Evolutionary conservation across 2,797 vertebrate genomes (phyloP).

Genomic region (Characodon lateralis): DNA sequence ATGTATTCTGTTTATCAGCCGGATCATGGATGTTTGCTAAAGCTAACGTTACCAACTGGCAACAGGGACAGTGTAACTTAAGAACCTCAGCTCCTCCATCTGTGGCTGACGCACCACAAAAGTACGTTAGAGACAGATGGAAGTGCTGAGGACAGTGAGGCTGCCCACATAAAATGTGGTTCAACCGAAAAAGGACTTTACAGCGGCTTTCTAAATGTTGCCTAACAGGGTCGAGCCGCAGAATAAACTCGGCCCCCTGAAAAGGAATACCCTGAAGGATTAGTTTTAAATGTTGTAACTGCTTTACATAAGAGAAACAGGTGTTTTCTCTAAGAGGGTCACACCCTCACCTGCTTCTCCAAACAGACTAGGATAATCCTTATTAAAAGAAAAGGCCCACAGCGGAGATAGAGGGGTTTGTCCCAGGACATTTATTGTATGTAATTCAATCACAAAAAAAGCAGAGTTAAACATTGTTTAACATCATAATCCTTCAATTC

Average conservation of each 20-base stretch:
- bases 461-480: constrained; percentile 20
- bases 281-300: constrained; percentile 22
- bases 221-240: neutral
- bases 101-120: constrained; percentile 10
- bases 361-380: constrained; percentile 22
- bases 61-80: constrained; percentile 26
- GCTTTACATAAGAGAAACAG: constrained; percentile 27
- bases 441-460: constrained; percentile 36
- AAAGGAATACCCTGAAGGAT: constrained; percentile 14
- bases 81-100: constrained; percentile 41
- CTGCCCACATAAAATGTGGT: constrained; percentile 49
- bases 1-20: constrained; percentile 44
- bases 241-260: neutral
- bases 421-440: constrained; percentile 20
- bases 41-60: constrained; percentile 34
- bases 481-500: neutral
- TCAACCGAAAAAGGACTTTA: constrained; percentile 42
- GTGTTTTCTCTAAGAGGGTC: constrained; percentile 35
- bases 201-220: constrained; percentile 16
- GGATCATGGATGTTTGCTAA: constrained; percentile 57
- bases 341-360: constrained; percentile 38
- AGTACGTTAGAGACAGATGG: constrained; percentile 47
- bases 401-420: neutral
- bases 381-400: constrained; percentile 16
- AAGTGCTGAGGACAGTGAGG: constrained; percentile 39